A percentile compares a stretch with the other conserved stretches of the same genome.
These are phyloP conservation scores for Oscheius sp. DNA, from an alignment of 2,888 invertebrate species.

Conservation along the genomic window DNA sequence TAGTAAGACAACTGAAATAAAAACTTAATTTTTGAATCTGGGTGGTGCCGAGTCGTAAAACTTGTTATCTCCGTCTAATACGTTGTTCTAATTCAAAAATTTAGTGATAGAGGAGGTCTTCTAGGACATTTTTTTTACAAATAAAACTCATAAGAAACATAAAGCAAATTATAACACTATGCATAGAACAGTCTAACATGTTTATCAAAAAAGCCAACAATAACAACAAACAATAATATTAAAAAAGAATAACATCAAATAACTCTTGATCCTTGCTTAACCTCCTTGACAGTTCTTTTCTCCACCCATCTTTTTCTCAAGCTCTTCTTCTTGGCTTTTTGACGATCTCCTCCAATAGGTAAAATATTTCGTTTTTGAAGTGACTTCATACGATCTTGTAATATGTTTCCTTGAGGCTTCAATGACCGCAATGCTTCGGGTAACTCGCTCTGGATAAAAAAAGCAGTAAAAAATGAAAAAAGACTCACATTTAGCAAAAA, in stretches of 20 bases:
- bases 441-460: slow-evolving; percentile 40
- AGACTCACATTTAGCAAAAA: slow-evolving; percentile 35
- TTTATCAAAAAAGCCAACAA: not conserved
- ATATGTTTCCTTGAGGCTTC: slow-evolving; percentile 49
- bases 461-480: not conserved
- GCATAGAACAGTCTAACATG: too few relatives aligned
- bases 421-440: slow-evolving; percentile 39
- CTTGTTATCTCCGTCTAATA: too few relatives aligned
- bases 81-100: too few relatives aligned
- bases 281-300: slow-evolving; percentile 37
- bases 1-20: too few relatives aligned
- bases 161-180: too few relatives aligned
- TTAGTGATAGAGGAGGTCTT: too few relatives aligned
- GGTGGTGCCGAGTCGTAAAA: too few relatives aligned
- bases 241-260: slow-evolving; percentile 29
- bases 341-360: slow-evolving; percentile 43
- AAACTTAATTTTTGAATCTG: too few relatives aligned
- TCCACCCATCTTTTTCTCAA: slow-evolving; percentile 39
- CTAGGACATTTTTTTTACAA: too few relatives aligned
- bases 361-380: slow-evolving; percentile 51
- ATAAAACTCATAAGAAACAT: too few relatives aligned
- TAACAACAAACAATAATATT: slow-evolving; percentile 1
- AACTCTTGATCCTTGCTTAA: slow-evolving; percentile 41
- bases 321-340: slow-evolving; percentile 40
- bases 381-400: slow-evolving; percentile 51